Evolutionary conservation across 2,888 invertebrate genomes (phyloP).

Genomic region (Oscheius sp.): DNA sequence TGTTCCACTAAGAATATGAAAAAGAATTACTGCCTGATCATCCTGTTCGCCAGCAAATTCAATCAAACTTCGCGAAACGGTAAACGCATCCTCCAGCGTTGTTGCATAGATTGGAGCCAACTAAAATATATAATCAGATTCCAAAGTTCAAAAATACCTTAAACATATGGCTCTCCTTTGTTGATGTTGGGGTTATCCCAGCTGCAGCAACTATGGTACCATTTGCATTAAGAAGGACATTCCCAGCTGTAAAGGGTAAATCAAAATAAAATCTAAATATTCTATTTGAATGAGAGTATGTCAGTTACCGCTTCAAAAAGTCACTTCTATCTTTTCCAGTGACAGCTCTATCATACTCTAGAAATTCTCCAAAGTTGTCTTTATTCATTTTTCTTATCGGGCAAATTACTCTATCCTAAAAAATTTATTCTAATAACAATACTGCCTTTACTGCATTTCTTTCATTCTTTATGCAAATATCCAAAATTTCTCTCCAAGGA

Average conservation of each 20-base stretch:
- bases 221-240: slow-evolving; percentile 32
- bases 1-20: slow-evolving; percentile 20
- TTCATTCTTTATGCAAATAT: slow-evolving; percentile 5
- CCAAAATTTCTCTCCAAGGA: neutral
- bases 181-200: slow-evolving; percentile 27
- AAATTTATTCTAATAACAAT: neutral
- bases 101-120: slow-evolving; percentile 21
- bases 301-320: slow-evolving; percentile 30
- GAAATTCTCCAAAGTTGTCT: slow-evolving; percentile 28
- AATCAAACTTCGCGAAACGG: slow-evolving; percentile 2
- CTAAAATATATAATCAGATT: neutral
- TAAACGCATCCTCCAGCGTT: slow-evolving; percentile 15
- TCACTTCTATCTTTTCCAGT: slow-evolving; percentile 38
- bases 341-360: slow-evolving; percentile 34
- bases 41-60: neutral
- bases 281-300: neutral
- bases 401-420: neutral
- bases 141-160: slow-evolving; percentile 4
- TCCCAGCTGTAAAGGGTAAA: slow-evolving; percentile 34
- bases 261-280: slow-evolving; percentile 31
- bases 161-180: slow-evolving; percentile 17
- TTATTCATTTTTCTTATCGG: slow-evolving; percentile 31
- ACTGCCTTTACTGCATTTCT: neutral
- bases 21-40: slow-evolving; percentile 12
- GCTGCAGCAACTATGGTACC: slow-evolving; percentile 40